phyloP scores from a whole-genome alignment of 2,113 vertebrate species.

The Picathartes gymnocephalus region DNA sequence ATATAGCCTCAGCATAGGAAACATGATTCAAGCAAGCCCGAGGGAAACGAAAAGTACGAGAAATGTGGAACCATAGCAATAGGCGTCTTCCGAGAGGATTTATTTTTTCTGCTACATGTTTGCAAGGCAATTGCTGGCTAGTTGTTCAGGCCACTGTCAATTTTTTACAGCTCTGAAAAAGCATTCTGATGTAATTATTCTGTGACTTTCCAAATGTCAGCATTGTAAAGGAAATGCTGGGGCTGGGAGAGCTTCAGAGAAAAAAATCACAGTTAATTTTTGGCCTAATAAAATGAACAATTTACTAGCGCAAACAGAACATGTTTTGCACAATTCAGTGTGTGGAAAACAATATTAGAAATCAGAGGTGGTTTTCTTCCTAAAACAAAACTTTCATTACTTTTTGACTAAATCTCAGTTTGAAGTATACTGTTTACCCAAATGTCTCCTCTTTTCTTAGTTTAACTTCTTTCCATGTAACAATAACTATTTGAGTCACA shows the following conservation, averaged over 20 bases:
- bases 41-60: background rate
- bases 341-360: background rate
- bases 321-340: background rate
- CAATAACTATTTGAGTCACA: background rate
- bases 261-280: background rate
- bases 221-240: background rate
- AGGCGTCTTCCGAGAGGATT: background rate
- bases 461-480: background rate
- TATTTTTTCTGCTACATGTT: background rate
- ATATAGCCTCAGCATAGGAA: background rate
- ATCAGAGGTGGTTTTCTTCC: fast-evolving
- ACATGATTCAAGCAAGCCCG: background rate
- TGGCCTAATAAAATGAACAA: background rate
- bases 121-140: background rate
- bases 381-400: background rate
- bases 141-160: background rate
- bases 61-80: background rate
- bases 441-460: background rate
- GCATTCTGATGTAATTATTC: background rate
- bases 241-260: background rate
- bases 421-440: background rate
- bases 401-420: background rate
- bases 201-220: background rate
- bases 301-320: background rate
- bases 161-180: background rate